These are phyloP conservation scores for Carapus acus DNA, from an alignment of 2,797 vertebrate species.

Conservation along the genomic window DNA sequence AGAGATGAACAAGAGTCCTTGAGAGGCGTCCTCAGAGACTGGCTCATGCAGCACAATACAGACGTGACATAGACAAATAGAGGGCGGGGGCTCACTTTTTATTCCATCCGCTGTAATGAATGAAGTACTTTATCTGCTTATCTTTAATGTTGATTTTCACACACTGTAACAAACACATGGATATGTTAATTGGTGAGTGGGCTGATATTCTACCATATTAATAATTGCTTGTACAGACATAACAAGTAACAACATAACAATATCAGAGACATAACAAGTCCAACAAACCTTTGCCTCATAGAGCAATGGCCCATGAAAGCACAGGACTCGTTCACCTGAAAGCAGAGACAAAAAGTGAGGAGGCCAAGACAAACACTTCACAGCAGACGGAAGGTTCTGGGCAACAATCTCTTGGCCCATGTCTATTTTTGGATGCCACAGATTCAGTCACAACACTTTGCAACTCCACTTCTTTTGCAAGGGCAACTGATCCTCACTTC, in stretches of 20 bases:
- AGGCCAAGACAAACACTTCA: background rate
- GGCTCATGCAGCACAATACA: background rate
- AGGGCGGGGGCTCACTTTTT: slow-evolving; percentile 99
- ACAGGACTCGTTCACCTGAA: slow-evolving; percentile 96
- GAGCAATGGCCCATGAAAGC: slow-evolving; percentile 98
- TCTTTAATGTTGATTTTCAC: slow-evolving; percentile 99
- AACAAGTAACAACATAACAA: too few species aligned
- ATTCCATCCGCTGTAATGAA: slow-evolving; percentile 99
- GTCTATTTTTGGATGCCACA: too few species aligned
- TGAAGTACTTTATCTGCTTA: slow-evolving; percentile 99
- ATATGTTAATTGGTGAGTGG: too few species aligned
- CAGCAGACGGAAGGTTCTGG: too few species aligned
- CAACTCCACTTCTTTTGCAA: too few species aligned
- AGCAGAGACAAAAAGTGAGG: slow-evolving; percentile 40
- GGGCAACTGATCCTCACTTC: too few species aligned
- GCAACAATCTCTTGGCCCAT: too few species aligned
- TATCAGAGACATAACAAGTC: background rate
- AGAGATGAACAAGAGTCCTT: slow-evolving; percentile 24
- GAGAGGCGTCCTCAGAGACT: background rate
- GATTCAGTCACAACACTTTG: too few species aligned
- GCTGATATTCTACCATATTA: too few species aligned
- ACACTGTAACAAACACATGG: too few species aligned
- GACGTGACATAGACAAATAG: too few species aligned
- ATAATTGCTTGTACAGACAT: too few species aligned
- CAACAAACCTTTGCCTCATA: slow-evolving; percentile 96